These are phyloP conservation scores for Thinocorus orbignyianus DNA, from an alignment of 2,113 vertebrate genomes.

Conservation along the genomic window DNA sequence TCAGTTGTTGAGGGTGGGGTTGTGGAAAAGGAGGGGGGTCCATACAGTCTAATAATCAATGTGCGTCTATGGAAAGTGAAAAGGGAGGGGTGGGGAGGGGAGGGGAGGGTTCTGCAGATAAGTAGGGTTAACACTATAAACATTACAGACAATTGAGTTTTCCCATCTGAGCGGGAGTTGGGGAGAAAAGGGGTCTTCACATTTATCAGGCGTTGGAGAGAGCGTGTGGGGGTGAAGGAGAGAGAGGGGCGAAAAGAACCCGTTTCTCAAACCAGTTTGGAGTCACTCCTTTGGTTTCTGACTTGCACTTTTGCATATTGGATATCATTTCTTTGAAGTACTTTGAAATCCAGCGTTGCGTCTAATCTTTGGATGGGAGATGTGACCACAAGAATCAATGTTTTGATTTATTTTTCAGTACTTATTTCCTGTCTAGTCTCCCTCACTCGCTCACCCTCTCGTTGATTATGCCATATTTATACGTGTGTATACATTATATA, in stretches of 20 bases:
- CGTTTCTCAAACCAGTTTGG: conserved; percentile 38
- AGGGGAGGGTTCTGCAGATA: conserved; percentile 22
- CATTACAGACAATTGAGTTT: conserved; percentile 64
- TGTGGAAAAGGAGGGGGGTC: conserved; percentile 23
- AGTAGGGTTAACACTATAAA: conserved; percentile 63
- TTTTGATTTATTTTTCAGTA: conserved; percentile 66
- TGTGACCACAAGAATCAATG: conserved; percentile 62
- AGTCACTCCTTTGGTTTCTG: conserved; percentile 43
- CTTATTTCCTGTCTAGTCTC: conserved; percentile 58
- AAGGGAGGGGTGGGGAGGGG: conserved; percentile 14
- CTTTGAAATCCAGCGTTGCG: conserved; percentile 57
- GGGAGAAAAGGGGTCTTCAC: conserved; percentile 59
- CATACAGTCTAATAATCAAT: conserved; percentile 64
- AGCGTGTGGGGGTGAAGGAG: not conserved
- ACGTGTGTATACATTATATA: not conserved
- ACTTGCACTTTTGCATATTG: conserved; percentile 56
- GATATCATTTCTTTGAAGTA: conserved; percentile 64
- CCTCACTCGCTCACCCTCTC: not conserved
- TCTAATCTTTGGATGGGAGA: conserved; percentile 36
- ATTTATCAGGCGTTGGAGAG: conserved; percentile 34
- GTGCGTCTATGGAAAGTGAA: conserved; percentile 48
- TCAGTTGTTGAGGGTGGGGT: conserved; percentile 55
- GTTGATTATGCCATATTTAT: conserved; percentile 21
- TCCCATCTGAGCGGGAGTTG: conserved; percentile 60
- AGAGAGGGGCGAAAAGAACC: not conserved